These are phyloP conservation scores for Enteromius unitaeniatus DNA, from an alignment of 2,797 vertebrate species.

Conservation along the genomic window DNA sequence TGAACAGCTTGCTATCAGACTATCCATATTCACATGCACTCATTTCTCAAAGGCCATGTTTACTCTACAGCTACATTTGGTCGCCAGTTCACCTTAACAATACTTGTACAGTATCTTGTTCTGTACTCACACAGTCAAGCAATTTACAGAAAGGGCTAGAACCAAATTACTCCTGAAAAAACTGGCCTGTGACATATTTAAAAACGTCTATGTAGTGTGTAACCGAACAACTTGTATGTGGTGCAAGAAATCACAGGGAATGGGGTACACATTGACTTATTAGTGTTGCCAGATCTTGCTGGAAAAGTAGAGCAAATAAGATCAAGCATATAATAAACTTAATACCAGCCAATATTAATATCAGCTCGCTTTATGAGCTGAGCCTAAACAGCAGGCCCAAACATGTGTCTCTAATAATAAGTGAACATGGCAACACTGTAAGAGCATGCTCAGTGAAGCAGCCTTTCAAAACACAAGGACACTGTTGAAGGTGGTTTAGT, in stretches of 20 bases:
- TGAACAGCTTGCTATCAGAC: neutral
- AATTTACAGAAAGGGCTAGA: neutral
- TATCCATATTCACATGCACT: neutral
- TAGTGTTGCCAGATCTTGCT: neutral
- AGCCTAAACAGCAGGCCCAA: neutral
- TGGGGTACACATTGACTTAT: neutral
- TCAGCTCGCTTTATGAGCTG: neutral
- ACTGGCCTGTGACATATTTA: neutral
- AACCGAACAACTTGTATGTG: neutral
- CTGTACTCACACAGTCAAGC: neutral
- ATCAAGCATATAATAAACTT: neutral
- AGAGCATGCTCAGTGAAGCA: neutral
- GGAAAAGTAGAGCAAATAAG: neutral
- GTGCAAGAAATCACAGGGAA: neutral
- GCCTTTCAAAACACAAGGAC: neutral
- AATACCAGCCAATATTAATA: neutral
- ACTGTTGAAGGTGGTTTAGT: neutral
- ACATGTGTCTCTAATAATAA: neutral
- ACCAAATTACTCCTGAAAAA: neutral
- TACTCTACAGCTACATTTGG: neutral
- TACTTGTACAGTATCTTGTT: neutral
- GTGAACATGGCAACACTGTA: neutral
- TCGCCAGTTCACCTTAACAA: neutral
- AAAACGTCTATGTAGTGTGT: neutral
- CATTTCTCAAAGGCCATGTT: neutral